These are phyloP conservation scores for Rhynchonema sp. DNA, from an alignment of 2,888 invertebrate species.

Conservation along the genomic window DNA sequence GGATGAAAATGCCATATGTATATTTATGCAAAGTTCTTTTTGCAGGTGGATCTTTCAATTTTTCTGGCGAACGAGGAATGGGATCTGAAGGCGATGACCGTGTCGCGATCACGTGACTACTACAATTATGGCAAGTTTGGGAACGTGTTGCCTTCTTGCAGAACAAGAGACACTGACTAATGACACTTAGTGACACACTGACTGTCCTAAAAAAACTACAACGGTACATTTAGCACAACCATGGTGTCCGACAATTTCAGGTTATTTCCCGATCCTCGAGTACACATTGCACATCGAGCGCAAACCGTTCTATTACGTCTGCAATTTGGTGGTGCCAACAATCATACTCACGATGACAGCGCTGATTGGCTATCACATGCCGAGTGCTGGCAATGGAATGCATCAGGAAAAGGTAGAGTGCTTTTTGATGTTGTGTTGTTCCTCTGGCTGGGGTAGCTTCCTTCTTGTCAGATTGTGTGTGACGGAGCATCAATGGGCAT, in stretches of 20 bases:
- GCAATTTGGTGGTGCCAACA: conserved; percentile 1
- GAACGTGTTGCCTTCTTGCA: no score
- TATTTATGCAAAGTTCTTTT: no score
- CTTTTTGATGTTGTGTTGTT: not conserved
- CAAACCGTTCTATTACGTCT: conserved; percentile 5
- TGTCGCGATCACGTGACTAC: conserved; percentile 13
- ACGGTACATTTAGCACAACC: no score
- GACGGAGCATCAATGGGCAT: no score
- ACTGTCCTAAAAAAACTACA: no score
- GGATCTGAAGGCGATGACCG: conserved; percentile 40
- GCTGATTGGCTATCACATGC: conserved; percentile 8
- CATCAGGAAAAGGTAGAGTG: conserved; percentile 1
- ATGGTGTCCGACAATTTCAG: no score
- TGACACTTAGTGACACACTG: no score
- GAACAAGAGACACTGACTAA: no score
- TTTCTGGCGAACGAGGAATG: conserved; percentile 73
- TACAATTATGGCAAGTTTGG: conserved; percentile 10
- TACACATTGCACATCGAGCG: conserved; percentile 4
- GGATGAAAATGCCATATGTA: no score
- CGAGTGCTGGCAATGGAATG: conserved; percentile 2
- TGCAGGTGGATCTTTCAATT: conserved; percentile 57
- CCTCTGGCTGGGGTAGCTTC: no score
- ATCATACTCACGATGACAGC: conserved; percentile 5
- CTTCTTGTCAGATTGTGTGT: no score
- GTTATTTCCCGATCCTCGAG: conserved; percentile 5